A percentile compares a stretch with the other conserved stretches of the same genome.
These are phyloP conservation scores for Ceratosolen fusciceps DNA, from an alignment of 1,140 invertebrate genomes.

Conservation along the genomic window DNA sequence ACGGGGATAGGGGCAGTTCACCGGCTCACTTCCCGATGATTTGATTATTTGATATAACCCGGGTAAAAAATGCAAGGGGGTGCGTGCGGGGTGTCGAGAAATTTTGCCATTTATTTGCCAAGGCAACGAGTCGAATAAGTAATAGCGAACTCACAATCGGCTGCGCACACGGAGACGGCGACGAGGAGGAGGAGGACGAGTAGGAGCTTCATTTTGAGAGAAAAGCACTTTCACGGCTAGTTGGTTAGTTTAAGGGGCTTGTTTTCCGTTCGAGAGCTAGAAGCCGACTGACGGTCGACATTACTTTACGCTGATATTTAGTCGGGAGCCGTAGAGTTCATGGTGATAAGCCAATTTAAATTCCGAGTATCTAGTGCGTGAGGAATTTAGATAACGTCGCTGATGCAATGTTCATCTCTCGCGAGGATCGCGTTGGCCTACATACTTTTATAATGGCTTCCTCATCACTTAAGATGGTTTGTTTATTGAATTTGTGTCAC, in stretches of 20 bases:
- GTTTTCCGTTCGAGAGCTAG: slow-evolving; percentile 19
- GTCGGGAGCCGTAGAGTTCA: slow-evolving; percentile 1
- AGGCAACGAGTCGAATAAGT: no score
- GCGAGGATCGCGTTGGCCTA: slow-evolving; percentile 20
- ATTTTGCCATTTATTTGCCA: no score
- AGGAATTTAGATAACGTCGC: slow-evolving; percentile 11
- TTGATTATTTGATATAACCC: no score
- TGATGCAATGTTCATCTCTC: slow-evolving; percentile 21
- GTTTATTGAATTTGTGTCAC: background rate
- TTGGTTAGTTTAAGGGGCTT: background rate
- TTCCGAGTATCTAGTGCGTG: slow-evolving; percentile 21
- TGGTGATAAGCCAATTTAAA: slow-evolving; percentile 28
- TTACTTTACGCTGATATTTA: slow-evolving; percentile 38
- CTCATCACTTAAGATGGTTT: background rate
- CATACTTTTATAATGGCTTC: slow-evolving; percentile 10
- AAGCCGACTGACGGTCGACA: slow-evolving; percentile 8
- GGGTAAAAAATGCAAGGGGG: no score
- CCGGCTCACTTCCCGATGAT: no score
- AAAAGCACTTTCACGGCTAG: background rate
- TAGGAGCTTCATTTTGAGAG: slow-evolving; percentile 31
- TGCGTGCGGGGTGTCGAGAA: no score
- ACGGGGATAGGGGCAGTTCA: no score
- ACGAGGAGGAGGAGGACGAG: slow-evolving; percentile 21
- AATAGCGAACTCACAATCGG: slow-evolving; percentile 39
- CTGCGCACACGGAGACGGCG: background rate